A percentile compares a stretch with the other conserved stretches of the same genome.
These are phyloP conservation scores for Tachysurus vachellii DNA, from an alignment of 2,113 vertebrate species.

Conservation along the genomic window DNA sequence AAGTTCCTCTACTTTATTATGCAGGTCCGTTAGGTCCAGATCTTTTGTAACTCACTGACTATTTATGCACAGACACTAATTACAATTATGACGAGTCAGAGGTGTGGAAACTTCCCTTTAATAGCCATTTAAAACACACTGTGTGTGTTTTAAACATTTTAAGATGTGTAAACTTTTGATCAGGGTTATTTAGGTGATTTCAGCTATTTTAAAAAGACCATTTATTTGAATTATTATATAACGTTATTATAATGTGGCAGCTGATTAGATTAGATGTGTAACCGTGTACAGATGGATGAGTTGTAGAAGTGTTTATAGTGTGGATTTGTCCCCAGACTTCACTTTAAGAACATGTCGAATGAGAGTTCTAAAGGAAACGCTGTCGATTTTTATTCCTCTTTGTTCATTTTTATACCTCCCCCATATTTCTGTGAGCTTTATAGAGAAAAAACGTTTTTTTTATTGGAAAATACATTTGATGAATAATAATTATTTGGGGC, in stretches of 20 bases:
- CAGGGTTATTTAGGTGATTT: too few species aligned
- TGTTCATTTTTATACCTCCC: background rate
- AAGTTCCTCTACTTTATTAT: too few species aligned
- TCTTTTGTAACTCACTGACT: too few species aligned
- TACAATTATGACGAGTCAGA: too few species aligned
- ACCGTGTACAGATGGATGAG: background rate
- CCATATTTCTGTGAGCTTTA: background rate
- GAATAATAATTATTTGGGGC: background rate
- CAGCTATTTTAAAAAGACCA: too few species aligned
- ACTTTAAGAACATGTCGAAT: background rate
- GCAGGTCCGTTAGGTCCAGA: too few species aligned
- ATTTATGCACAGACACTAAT: too few species aligned
- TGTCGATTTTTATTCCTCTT: background rate
- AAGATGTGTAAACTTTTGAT: too few species aligned
- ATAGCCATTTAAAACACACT: too few species aligned
- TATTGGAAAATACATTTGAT: background rate
- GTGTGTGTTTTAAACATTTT: too few species aligned
- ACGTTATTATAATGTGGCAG: background rate
- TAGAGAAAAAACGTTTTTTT: background rate
- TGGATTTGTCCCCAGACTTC: background rate
- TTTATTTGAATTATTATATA: background rate
- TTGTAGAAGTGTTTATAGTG: background rate
- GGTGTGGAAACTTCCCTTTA: too few species aligned
- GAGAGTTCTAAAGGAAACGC: background rate
- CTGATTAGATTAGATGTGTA: background rate